These are phyloP conservation scores for Spea hammondii DNA, from an alignment of 2,797 vertebrate species.

Conservation along the genomic window DNA sequence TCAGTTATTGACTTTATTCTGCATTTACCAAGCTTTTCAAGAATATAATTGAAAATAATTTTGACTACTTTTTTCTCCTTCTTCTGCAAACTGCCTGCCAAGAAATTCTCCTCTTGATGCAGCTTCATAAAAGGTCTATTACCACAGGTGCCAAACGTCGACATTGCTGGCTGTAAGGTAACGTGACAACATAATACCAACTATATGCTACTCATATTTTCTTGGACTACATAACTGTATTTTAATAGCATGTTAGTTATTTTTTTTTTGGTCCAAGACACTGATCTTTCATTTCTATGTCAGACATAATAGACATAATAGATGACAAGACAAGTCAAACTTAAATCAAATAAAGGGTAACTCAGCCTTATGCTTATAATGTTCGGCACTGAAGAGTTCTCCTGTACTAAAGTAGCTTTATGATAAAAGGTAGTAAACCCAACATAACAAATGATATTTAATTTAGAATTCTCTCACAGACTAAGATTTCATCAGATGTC, in stretches of 20 bases:
- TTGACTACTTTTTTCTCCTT: constrained; percentile 48
- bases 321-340: background rate
- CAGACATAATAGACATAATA: background rate
- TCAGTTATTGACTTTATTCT: constrained; percentile 45
- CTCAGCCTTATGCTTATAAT: no score
- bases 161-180: constrained; percentile 20
- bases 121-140: constrained; percentile 29
- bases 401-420: no score
- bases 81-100: constrained; percentile 42
- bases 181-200: constrained; percentile 29
- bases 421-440: no score
- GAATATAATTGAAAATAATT: constrained; percentile 56
- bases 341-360: background rate
- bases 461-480: no score
- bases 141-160: constrained; percentile 19
- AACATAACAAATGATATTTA: no score
- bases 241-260: constrained; percentile 1
- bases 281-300: background rate
- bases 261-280: background rate
- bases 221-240: background rate
- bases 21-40: constrained; percentile 40
- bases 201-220: background rate
- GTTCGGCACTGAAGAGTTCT: no score
- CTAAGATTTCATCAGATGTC: no score
- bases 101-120: constrained; percentile 49